Percentiles rank a stretch among this genome's conserved stretches.
Conservation (phyloP, 2,888 invertebrate genomes). For the Carabus problematicus region DNA sequence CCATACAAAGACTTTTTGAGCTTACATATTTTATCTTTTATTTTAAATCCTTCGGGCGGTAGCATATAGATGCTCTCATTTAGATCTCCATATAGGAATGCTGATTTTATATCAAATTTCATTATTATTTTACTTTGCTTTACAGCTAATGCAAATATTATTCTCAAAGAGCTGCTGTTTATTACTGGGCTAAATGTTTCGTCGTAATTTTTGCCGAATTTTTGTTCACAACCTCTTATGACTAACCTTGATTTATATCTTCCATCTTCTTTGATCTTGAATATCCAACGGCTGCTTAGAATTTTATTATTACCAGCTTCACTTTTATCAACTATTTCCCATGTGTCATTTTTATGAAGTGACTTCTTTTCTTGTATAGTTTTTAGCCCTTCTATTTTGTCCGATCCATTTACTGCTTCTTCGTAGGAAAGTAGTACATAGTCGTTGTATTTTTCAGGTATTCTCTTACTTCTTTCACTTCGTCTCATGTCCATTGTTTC, state of each 20-base stretch:
- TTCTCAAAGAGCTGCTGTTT: slow-evolving; percentile 16
- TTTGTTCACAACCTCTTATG: slow-evolving; percentile 19
- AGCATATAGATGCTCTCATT: slow-evolving; percentile 33
- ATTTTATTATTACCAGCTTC: background rate
- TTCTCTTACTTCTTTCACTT: too few species aligned
- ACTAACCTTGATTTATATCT: background rate
- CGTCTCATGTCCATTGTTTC: too few species aligned
- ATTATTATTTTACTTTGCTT: slow-evolving; percentile 13
- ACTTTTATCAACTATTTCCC: slow-evolving; percentile 2
- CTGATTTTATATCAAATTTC: slow-evolving; percentile 30
- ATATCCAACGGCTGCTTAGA: slow-evolving; percentile 11
- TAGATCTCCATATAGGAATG: slow-evolving; percentile 34
- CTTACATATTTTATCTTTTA: slow-evolving; percentile 9
- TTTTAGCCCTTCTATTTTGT: too few species aligned
- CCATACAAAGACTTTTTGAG: slow-evolving; percentile 27
- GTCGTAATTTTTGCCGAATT: slow-evolving; percentile 14
- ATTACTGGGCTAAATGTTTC: slow-evolving; percentile 27
- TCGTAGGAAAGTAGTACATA: too few species aligned
- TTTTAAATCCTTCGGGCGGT: slow-evolving; percentile 16
- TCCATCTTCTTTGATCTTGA: slow-evolving; percentile 21
- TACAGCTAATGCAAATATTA: slow-evolving; percentile 26
- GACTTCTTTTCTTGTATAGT: too few species aligned
- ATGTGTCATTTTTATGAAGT: background rate
- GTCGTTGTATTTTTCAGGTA: too few species aligned
- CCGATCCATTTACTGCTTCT: too few species aligned